Percentiles rank a stretch among this genome's conserved stretches.
phyloP scores from a whole-genome alignment of 1,140 invertebrate genomes.

The Papilio helenus region DNA sequence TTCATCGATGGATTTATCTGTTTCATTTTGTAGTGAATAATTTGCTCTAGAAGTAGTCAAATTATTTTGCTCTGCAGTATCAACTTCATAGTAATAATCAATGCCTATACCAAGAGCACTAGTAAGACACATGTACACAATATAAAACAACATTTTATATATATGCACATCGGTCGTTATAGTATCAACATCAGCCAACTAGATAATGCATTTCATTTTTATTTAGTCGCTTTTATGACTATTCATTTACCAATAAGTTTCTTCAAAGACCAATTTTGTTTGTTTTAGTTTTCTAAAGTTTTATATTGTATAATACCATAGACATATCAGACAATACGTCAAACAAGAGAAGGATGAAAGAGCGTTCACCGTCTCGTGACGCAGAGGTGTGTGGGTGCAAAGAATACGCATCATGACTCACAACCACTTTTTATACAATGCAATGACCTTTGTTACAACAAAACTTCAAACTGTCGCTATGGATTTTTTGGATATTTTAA shows the following conservation, averaged over 20 bases:
- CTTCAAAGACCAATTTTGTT: background rate
- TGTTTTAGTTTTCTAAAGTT: background rate
- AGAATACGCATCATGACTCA: slow-evolving; percentile 46
- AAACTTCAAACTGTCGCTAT: background rate
- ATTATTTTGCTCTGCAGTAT: background rate
- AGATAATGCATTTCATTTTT: slow-evolving; percentile 22
- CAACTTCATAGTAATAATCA: slow-evolving; percentile 52
- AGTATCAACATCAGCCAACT: slow-evolving; percentile 21
- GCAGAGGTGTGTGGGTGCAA: slow-evolving; percentile 54
- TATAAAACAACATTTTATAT: slow-evolving; percentile 15
- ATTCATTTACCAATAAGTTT: background rate
- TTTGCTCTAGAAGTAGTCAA: background rate
- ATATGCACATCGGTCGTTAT: slow-evolving; percentile 12
- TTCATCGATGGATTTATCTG: background rate
- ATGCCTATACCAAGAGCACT: slow-evolving; percentile 45
- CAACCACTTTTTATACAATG: slow-evolving; percentile 31
- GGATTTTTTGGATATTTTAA: background rate
- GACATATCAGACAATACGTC: slow-evolving; percentile 17
- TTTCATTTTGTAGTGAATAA: slow-evolving; percentile 22
- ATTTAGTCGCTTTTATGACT: background rate
- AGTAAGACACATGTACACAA: slow-evolving; percentile 29
- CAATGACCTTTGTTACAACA: slow-evolving; percentile 36
- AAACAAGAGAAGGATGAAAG: slow-evolving; percentile 47
- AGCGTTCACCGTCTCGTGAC: slow-evolving; percentile 47
- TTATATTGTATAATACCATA: slow-evolving; percentile 7